Evolutionary conservation across 2,888 invertebrate species (phyloP).

Genomic region (Drosophila mettleri): DNA sequence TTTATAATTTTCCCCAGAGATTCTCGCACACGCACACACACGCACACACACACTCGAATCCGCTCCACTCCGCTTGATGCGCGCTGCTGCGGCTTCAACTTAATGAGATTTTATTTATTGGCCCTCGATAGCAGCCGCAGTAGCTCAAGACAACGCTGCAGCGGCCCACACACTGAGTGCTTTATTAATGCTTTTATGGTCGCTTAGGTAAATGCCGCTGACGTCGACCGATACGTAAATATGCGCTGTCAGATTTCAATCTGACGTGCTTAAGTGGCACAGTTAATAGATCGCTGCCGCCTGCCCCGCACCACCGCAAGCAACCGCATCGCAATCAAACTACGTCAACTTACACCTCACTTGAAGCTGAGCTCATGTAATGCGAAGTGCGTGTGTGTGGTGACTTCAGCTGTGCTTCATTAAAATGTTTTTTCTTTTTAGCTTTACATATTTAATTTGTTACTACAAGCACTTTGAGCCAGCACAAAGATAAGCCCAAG

Average conservation of each 20-base stretch:
- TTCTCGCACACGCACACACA: slow-evolving; percentile 19
- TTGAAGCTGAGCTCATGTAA: not conserved
- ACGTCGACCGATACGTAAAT: slow-evolving; percentile 44
- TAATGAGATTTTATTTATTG: slow-evolving; percentile 78
- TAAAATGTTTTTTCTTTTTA: too few relatives aligned
- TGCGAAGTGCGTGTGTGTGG: not conserved
- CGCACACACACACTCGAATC: slow-evolving; percentile 5
- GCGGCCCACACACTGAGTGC: slow-evolving; percentile 27
- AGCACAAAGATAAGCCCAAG: too few relatives aligned
- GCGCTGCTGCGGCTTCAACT: slow-evolving; percentile 57
- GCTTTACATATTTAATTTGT: too few relatives aligned
- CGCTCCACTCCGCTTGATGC: not conserved
- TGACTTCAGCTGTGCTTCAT: not conserved
- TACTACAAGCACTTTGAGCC: too few relatives aligned
- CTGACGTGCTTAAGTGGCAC: slow-evolving; percentile 48
- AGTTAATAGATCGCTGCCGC: slow-evolving; percentile 36
- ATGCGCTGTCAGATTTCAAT: slow-evolving; percentile 39
- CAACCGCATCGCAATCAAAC: slow-evolving; percentile 14
- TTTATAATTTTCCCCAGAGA: slow-evolving; percentile 69
- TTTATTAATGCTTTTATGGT: slow-evolving; percentile 66
- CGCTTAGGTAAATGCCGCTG: slow-evolving; percentile 57
- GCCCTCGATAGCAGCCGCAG: slow-evolving; percentile 59
- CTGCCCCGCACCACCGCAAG: slow-evolving; percentile 4
- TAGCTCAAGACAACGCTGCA: slow-evolving; percentile 22
- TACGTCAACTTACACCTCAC: not conserved